phyloP scores from a whole-genome alignment of 2,797 vertebrate species.

The Hyperoplus immaculatus region DNA sequence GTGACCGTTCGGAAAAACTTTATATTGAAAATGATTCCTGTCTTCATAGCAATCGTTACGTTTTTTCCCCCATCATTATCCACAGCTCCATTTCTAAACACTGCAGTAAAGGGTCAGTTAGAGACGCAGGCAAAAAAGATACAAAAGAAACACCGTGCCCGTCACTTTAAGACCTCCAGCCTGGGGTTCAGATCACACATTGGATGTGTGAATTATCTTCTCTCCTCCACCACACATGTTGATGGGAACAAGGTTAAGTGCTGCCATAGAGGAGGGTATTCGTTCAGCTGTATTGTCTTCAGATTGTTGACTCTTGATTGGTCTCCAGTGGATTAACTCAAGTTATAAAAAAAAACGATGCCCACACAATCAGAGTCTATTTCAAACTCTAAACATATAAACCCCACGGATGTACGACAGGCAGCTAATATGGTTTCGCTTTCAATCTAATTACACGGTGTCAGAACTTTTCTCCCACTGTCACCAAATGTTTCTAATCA shows the following conservation, averaged over 20 bases:
- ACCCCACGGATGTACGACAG: too few species aligned
- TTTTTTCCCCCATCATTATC: background rate
- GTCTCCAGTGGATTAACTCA: background rate
- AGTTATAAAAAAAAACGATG: background rate
- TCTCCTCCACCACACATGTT: constrained; percentile 3
- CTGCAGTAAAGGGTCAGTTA: background rate
- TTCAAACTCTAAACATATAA: constrained; percentile 1
- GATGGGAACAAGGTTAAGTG: constrained; percentile 20
- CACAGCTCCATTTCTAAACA: constrained; percentile 1
- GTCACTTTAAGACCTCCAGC: constrained; percentile 29
- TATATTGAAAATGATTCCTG: background rate
- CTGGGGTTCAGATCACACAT: constrained; percentile 50
- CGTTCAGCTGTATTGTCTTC: background rate
- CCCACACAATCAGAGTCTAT: background rate
- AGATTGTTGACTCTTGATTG: background rate
- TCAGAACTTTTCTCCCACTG: constrained; percentile 13
- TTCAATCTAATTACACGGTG: constrained; percentile 11
- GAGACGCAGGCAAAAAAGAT: constrained; percentile 17
- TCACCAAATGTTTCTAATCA: constrained; percentile 42
- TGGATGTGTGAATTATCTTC: constrained; percentile 50
- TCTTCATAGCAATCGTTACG: too few species aligned
- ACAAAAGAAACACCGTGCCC: constrained; percentile 10
- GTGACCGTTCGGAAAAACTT: background rate
- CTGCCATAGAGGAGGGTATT: background rate
- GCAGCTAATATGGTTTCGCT: constrained; percentile 2